A percentile compares a stretch with the other conserved stretches of the same genome.
Conservation (phyloP, 2,797 vertebrate species). For the Platalea minor region DNA sequence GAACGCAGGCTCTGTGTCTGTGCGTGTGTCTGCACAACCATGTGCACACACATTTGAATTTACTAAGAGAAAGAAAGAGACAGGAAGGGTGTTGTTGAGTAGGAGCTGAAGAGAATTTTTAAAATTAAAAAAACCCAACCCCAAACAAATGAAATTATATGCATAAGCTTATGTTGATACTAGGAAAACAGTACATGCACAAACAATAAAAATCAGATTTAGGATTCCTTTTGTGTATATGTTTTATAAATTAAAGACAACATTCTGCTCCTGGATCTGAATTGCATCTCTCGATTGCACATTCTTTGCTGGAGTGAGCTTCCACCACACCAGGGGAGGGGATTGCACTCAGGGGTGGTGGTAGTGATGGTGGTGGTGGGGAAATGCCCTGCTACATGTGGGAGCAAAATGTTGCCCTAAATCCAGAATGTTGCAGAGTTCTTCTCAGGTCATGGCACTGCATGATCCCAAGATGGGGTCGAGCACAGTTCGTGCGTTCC, state of each 20-base stretch:
- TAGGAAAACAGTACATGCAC: background rate
- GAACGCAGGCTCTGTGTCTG: background rate
- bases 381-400: background rate
- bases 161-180: background rate
- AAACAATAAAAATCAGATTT: slow-evolving; percentile 12
- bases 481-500: fast-evolving
- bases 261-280: slow-evolving; percentile 8
- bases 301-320: background rate
- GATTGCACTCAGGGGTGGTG: background rate
- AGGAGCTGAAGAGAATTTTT: background rate
- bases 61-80: background rate
- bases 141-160: background rate
- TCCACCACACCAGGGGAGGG: no score
- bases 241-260: slow-evolving; percentile 18
- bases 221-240: background rate
- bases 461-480: background rate
- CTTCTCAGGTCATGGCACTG: background rate
- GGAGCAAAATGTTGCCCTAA: background rate
- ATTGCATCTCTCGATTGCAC: background rate
- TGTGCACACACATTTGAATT: background rate
- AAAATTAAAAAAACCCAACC: background rate
- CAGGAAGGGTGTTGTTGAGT: background rate
- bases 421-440: background rate
- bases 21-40: background rate
- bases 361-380: no score